Percentiles rank a stretch among this genome's conserved stretches.
phyloP scores from a whole-genome alignment of 2,888 invertebrate genomes.

The Ornithoptera priamus region DNA sequence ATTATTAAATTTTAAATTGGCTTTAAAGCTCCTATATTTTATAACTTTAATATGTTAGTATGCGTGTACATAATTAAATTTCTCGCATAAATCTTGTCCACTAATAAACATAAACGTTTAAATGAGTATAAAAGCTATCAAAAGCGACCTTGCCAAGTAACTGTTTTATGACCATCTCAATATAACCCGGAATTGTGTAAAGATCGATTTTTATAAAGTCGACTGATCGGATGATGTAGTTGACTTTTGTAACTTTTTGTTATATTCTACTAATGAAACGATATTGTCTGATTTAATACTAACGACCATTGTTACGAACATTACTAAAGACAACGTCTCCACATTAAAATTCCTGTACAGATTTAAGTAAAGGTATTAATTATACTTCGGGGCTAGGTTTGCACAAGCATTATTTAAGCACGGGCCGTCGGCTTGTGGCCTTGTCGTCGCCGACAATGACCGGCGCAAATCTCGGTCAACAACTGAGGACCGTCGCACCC shows the following conservation, averaged over 20 bases:
- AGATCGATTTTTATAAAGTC: slow-evolving; percentile 39
- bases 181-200: slow-evolving; percentile 54
- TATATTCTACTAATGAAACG: neutral
- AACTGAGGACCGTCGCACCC: slow-evolving; percentile 41
- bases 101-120: slow-evolving; percentile 19
- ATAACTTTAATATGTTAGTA: neutral
- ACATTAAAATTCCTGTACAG: too few relatives aligned
- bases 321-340: neutral
- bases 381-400: neutral
- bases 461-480: slow-evolving; percentile 44
- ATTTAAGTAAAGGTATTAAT: slow-evolving; percentile 1
- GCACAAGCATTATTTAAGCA: neutral
- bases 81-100: slow-evolving; percentile 9
- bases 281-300: too few relatives aligned
- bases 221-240: slow-evolving; percentile 45
- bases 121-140: slow-evolving; percentile 30
- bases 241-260: slow-evolving; percentile 1
- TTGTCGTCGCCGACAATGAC: slow-evolving; percentile 42
- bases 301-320: too few relatives aligned
- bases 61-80: neutral
- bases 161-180: slow-evolving; percentile 49
- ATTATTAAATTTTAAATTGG: neutral
- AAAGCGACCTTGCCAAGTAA: slow-evolving; percentile 58
- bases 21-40: neutral
- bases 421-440: slow-evolving; percentile 33